A percentile compares a stretch with the other conserved stretches of the same genome.
Evolutionary conservation across 2,113 vertebrate genomes (phyloP).

Genomic region (Pseudolaguvia tuberculata): DNA sequence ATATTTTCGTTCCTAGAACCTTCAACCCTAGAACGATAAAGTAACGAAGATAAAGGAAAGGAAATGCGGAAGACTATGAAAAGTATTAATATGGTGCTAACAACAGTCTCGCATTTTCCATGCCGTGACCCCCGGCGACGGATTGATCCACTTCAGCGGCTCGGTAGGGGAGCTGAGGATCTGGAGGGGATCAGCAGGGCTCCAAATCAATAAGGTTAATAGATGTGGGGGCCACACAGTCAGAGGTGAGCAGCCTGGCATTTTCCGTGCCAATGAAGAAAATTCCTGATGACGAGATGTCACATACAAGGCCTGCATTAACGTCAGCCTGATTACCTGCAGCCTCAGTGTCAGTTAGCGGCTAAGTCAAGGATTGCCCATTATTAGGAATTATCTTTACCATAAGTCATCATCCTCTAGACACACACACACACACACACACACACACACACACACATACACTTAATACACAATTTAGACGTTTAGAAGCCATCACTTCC

Average conservation of each 20-base stretch:
- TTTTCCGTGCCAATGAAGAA: constrained; percentile 87
- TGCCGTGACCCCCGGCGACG: constrained; percentile 81
- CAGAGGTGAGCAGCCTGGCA: constrained; percentile 86
- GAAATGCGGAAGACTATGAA: not conserved
- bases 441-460: constrained; percentile 4
- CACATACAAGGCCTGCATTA: constrained; percentile 76
- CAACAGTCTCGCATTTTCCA: constrained; percentile 76
- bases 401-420: constrained; percentile 59
- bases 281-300: constrained; percentile 89
- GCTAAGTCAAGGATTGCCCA: constrained; percentile 68
- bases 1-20: constrained; percentile 39
- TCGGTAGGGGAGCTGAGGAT: constrained; percentile 82
- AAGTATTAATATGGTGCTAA: constrained; percentile 70
- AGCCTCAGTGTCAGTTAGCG: constrained; percentile 66
- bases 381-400: constrained; percentile 86
- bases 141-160: constrained; percentile 90
- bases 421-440: constrained; percentile 3
- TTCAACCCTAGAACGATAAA: not conserved
- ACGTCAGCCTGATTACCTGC: constrained; percentile 82
- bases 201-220: constrained; percentile 96
- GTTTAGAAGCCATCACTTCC: constrained; percentile 66
- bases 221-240: constrained; percentile 87
- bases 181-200: constrained; percentile 80
- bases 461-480: constrained; percentile 65
- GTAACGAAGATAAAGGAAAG: not conserved